Base-by-base conservation (phyloP, 2,113 vertebrate species). In the Brachypteracias leptosomus region DNA sequence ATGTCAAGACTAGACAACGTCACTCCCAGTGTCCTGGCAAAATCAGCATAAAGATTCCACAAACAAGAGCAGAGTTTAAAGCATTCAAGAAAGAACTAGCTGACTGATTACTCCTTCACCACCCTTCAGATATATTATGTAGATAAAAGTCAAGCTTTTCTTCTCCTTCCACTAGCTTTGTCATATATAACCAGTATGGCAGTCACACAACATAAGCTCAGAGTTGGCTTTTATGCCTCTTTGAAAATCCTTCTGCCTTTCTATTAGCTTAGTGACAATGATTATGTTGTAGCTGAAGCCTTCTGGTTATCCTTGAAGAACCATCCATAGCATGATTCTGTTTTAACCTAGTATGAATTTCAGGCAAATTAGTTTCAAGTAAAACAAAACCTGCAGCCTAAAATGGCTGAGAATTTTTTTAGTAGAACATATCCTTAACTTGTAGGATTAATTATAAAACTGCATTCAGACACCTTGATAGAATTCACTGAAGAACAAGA, bases 121-220 rank as follows among this genome's bases (percentile, higher is more conserved):
- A 70, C 10, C 15, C 20, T 58, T 75, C 52, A 31, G 7, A 74
- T 28, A 44, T 1, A 3, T 57, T 10, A 19, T 2, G 2, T 5
- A 57, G 9, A 54, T 24, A 42, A 82, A 82, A 71, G 5, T 36
- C 65, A 74, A 52, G 38, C 8, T 76, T n/a, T 73, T 66, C 13
- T 52, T 24, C 25, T 36, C 17, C 67, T 74, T 72, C 38, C 31
- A 25, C 24, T 65, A 16, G n/a, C 47, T 84, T 55, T 74, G 75
- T 31, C 7, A 12, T 11, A 49, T 13, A 46, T 11, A 58, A 38
- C 8, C 2, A 58, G 21, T 29, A 52, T 1, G 7, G 11, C 28
- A 88, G 42, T 16, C 46, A 62, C 11, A 49, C 1, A 11, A 44
- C 0, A 0, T 11, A 61, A 31, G 3, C 28, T 54, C 24, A 80